Conservation (phyloP, 2,797 vertebrate genomes). For the Geotrypetes seraphini region DNA sequence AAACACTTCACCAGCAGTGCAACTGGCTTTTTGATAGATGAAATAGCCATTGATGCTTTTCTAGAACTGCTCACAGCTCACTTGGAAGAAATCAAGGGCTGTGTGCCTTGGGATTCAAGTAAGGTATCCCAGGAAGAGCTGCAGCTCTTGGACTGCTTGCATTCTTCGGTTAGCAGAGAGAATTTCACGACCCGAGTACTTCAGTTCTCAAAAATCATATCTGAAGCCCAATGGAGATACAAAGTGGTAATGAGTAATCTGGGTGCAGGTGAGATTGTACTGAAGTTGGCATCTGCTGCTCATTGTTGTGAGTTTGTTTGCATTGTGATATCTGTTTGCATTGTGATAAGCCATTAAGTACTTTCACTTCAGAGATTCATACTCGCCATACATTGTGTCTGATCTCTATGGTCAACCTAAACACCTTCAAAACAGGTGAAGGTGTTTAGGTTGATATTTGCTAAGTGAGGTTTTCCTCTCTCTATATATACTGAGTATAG, state of each 20-base stretch:
- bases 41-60: slow-evolving; percentile 67
- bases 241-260: slow-evolving; percentile 84
- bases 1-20: slow-evolving; percentile 60
- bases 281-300: no score
- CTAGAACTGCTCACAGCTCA: slow-evolving; percentile 75
- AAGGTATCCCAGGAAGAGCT: slow-evolving; percentile 37
- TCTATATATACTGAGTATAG: no score
- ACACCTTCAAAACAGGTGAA: no score
- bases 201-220: slow-evolving; percentile 77
- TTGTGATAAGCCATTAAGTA: no score
- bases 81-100: slow-evolving; percentile 62
- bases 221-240: slow-evolving; percentile 90
- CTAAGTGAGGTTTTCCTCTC: no score
- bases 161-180: slow-evolving; percentile 60
- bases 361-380: no score
- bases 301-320: no score
- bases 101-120: slow-evolving; percentile 39
- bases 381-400: no score
- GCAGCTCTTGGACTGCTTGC: slow-evolving; percentile 55
- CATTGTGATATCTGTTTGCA: no score
- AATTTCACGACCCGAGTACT: slow-evolving; percentile 63
- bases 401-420: no score
- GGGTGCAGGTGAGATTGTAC: slow-evolving; percentile 47
- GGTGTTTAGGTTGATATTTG: no score
- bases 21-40: slow-evolving; percentile 75